phyloP scores from a whole-genome alignment of 2,113 vertebrate genomes.

The Equus przewalskii region DNA sequence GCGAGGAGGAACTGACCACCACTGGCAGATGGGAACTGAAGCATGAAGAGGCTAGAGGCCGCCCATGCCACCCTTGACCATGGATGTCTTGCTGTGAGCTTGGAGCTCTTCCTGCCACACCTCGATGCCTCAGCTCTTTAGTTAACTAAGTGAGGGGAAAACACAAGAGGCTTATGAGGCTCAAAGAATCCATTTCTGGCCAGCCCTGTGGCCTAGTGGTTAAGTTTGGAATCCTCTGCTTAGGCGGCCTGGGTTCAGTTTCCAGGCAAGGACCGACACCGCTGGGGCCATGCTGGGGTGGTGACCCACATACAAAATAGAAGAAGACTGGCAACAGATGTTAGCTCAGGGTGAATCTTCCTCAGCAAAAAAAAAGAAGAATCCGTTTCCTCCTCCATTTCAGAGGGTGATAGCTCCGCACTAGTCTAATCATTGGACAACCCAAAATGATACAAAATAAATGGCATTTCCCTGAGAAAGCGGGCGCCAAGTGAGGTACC shows the following conservation, averaged over 20 bases:
- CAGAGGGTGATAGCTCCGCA: no score
- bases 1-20: background rate
- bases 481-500: constrained; percentile 79
- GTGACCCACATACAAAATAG: no score
- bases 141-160: background rate
- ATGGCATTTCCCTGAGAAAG: background rate
- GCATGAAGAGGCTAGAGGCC: no score
- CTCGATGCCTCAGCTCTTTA: background rate
- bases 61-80: background rate
- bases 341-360: no score
- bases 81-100: background rate
- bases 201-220: no score
- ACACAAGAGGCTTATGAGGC: background rate
- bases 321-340: no score
- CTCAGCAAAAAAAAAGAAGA: no score
- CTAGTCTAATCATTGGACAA: background rate
- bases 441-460: background rate
- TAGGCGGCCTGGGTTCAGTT: no score
- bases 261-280: no score
- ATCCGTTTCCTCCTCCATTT: background rate
- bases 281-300: no score
- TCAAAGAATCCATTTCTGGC: background rate
- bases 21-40: background rate
- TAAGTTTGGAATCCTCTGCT: no score
- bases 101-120: background rate